Base-by-base conservation (phyloP, 1,140 invertebrate genomes). In the Bombus huntii region DNA sequence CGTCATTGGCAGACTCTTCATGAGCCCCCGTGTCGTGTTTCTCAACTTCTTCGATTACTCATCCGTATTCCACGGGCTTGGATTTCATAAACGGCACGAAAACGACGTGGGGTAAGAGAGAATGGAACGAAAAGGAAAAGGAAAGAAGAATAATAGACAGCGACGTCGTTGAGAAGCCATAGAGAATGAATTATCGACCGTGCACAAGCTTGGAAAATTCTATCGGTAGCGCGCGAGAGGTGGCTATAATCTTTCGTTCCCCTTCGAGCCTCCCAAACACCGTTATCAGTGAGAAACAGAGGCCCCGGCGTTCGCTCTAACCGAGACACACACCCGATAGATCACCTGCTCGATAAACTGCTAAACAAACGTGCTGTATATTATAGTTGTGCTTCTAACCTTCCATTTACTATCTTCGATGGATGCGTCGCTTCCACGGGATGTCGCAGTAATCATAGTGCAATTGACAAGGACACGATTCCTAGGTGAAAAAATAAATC, bases 131-230 rank as follows among this genome's bases (percentile, higher is more conserved):
- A 53, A 25, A 77, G 62, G 22, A 53, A 37, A 57, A 82, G 44
- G 79, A 59, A 68, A 18, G 47, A 42, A 42, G 65, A 77, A 86
- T 89, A 90, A 89, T 84, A 89, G 88, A 72, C 85, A 87, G 70
- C 59, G 68, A 22, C 47, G 62, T 62, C 66, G 75, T 82, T 88
- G 89, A 89, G 83, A 83, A 85, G 81, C 81, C 57, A 57, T 85
- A 81, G 72, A 87, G 81, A 92, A 92, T 91, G 88, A 92, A 92
- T 92, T 92, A 92, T 87, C 87, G 77, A 85, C 12, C 84, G 86
- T 74, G 84, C 89, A 83, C 89, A 79, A 84, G 71, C 53, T 76
- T 85, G 91, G 91, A 92, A 92, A 92, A 92, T 92, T 88, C 91
- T 88, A 92, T 87, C 81, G 34, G 47, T 22, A 53, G 47, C 18